phyloP scores from a whole-genome alignment of 2,113 vertebrate genomes.

The Pantherophis guttatus region DNA sequence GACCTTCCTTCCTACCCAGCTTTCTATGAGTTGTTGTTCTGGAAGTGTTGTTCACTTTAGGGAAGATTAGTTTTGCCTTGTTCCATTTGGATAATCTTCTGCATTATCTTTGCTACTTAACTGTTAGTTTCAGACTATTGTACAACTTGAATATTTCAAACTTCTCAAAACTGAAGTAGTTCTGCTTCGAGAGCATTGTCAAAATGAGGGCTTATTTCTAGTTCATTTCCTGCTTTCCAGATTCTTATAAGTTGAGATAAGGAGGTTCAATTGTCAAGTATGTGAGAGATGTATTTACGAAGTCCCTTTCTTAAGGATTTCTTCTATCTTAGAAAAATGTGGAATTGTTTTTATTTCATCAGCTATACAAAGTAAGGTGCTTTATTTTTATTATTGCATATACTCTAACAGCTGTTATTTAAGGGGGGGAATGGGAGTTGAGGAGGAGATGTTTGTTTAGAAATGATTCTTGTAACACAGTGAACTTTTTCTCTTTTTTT shows the following conservation, averaged over 20 bases:
- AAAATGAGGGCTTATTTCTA: neutral
- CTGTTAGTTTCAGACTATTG: neutral
- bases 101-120: neutral
- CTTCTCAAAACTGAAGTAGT: neutral
- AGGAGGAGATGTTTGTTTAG: neutral
- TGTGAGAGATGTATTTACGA: neutral
- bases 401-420: neutral
- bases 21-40: neutral
- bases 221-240: neutral
- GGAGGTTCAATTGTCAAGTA: neutral
- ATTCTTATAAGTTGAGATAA: neutral
- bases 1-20: neutral
- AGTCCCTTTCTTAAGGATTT: neutral
- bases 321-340: neutral
- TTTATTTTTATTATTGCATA: neutral
- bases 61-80: neutral
- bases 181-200: neutral
- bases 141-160: neutral
- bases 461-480: neutral
- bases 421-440: neutral
- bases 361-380: neutral
- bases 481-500: neutral
- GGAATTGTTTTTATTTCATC: neutral
- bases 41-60: neutral
- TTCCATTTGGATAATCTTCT: neutral